phyloP scores from a whole-genome alignment of 2,888 invertebrate species.

The Slavum lentiscoides region DNA sequence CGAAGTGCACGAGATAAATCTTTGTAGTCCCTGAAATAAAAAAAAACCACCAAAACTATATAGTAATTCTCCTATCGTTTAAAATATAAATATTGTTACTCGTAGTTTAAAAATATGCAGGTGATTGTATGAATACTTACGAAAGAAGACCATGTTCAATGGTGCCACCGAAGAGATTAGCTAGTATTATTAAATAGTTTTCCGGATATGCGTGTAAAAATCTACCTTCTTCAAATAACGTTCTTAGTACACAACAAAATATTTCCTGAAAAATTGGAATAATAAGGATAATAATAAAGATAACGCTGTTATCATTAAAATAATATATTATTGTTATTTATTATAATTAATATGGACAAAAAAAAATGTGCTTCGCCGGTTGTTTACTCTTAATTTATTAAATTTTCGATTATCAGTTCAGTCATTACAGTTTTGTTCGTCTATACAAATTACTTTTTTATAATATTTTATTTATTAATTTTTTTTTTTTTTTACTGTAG shows the following conservation, averaged over 20 bases:
- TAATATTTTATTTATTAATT: too few species aligned
- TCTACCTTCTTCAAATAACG: conserved; percentile 96
- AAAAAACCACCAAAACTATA: neutral
- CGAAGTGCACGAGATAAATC: conserved; percentile 85
- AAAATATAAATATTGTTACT: too few species aligned
- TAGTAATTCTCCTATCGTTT: neutral
- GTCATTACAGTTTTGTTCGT: too few species aligned
- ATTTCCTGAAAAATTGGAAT: conserved; percentile 63
- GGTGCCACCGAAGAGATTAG: conserved; percentile 96
- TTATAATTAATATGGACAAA: too few species aligned
- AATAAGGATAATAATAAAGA: too few species aligned
- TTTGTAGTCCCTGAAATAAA: conserved; percentile 66
- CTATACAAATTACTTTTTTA: too few species aligned
- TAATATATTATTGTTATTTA: too few species aligned
- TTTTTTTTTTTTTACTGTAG: too few species aligned
- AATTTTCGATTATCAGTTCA: too few species aligned
- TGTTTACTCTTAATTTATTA: too few species aligned
- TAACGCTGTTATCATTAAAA: neutral
- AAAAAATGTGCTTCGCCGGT: too few species aligned
- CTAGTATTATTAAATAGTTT: conserved; percentile 94
- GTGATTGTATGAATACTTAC: conserved; percentile 58
- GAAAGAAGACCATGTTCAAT: conserved; percentile 92
- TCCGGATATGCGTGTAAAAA: conserved; percentile 99
- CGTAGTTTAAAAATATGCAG: too few species aligned
- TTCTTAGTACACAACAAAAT: conserved; percentile 96